phyloP scores from a whole-genome alignment of 2,797 vertebrate species.

The Rhynchonycteris naso region DNA sequence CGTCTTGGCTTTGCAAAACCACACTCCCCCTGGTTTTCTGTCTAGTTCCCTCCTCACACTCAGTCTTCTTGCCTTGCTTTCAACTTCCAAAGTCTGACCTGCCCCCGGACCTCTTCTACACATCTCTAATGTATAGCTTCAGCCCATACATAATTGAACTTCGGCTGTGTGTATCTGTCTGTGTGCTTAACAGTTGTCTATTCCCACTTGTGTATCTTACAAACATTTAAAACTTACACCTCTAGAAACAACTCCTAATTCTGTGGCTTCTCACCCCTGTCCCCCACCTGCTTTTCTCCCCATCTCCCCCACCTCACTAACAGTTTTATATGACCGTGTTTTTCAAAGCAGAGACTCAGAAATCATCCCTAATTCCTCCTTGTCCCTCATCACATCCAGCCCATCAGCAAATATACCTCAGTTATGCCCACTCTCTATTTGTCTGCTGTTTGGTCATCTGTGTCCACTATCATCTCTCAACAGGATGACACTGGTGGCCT shows the following conservation, averaged over 20 bases:
- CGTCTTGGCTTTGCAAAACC: not conserved
- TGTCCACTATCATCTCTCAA: not conserved
- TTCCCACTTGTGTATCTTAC: not conserved
- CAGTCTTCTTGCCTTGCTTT: not conserved
- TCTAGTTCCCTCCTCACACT: not conserved
- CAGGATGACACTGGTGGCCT: no score
- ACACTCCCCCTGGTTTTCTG: not conserved
- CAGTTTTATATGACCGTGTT: not conserved
- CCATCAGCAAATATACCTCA: not conserved
- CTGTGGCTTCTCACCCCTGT: not conserved
- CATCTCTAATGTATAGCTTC: not conserved
- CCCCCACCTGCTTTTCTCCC: not conserved
- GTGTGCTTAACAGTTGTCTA: not conserved
- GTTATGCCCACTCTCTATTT: not conserved
- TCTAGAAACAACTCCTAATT: not conserved
- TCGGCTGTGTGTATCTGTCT: no score
- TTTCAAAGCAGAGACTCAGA: not conserved
- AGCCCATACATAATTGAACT: rapidly evolving
- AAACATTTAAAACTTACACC: not conserved
- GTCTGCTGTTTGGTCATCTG: not conserved
- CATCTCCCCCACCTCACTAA: not conserved
- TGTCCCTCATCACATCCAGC: not conserved
- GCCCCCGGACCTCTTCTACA: not conserved
- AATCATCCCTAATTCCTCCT: not conserved
- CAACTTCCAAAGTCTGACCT: not conserved